Evolutionary conservation across 2,797 vertebrate genomes (phyloP), one percentile per base, ranked within the genome.

Genomic region (Cyclopterus lumpus): DNA sequence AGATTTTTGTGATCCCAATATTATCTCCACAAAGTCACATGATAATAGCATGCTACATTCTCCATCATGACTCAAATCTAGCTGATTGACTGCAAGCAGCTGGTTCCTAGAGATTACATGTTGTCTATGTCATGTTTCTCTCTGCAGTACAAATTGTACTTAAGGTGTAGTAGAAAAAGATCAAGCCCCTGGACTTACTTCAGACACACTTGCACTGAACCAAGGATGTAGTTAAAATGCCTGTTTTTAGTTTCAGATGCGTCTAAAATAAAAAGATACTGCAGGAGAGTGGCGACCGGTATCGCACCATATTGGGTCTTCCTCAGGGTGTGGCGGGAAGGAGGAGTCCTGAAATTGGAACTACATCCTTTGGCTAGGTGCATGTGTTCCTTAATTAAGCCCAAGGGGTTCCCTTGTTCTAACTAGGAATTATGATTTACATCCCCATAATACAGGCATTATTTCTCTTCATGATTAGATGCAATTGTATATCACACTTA

Each of bases 91-190:
- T 15, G 30, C 55, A 46, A 34, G 51, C 63, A 77, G 42, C 38
- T 49, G 6, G 48, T 81, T 75, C 32, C 9, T 42, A 32, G 40
- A 32, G 42, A 58, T 38, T 14, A 53, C 38, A 24, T 42, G 42
- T 18, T 59, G 60, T 72, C 65, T 18, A 4, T 3, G 49, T 42
- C 28, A 18, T n/a, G 26, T 71, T 77, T 48, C 44, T 62, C 48
- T 74, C 63, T 75, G 71, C 53, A 73, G 51, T 14, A 22, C 24
- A 62, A 67, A 74, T 32, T 73, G 28, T 6, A 51, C n/a, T 24
- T 51, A 24, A 4, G 9, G n/a, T 49, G 48, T 49, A 49, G 48
- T 49, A 49, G 48, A 24, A 24, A 36, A 34, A 58, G 8, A 20
- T 20, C 10, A 58, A 12, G 55, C 32, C 30, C 18, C 55, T 32